Evolutionary conservation across 1,140 invertebrate genomes (phyloP).

Genomic region (Littorina saxatilis): DNA sequence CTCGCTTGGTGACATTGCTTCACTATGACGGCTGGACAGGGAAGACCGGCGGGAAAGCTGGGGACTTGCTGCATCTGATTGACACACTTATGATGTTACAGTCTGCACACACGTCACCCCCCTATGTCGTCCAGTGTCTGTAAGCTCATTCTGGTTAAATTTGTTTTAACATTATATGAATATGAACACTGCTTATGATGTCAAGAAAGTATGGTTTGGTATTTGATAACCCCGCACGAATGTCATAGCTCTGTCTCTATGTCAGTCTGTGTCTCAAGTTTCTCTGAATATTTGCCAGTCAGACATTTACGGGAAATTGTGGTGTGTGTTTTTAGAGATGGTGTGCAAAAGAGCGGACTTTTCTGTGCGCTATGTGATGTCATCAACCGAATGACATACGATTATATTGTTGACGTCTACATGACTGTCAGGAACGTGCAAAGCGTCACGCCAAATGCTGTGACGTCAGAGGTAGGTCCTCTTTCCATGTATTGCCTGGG

Average conservation of each 20-base stretch:
- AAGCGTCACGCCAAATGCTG: constrained; percentile 6
- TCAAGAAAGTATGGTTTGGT: too few relatives aligned
- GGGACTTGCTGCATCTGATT: background rate
- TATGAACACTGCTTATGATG: too few relatives aligned
- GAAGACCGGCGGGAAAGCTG: background rate
- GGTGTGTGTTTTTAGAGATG: background rate
- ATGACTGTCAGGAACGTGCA: background rate
- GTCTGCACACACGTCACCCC: background rate
- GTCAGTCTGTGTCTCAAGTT: constrained; percentile 17
- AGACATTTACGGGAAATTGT: background rate
- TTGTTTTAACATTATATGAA: background rate
- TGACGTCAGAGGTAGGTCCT: constrained; percentile 1
- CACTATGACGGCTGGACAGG: background rate
- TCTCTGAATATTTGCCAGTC: background rate
- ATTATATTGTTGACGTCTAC: background rate
- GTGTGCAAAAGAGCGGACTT: background rate
- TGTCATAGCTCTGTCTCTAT: constrained; percentile 2
- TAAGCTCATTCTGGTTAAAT: background rate
- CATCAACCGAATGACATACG: background rate
- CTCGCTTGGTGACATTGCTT: too few relatives aligned
- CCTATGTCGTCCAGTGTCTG: background rate
- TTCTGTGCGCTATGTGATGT: constrained; percentile 4
- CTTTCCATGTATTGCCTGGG: too few relatives aligned
- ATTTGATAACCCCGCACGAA: background rate
- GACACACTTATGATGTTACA: background rate